Conservation (phyloP, 2,113 vertebrate genomes). For the Corvus hawaiiensis region DNA sequence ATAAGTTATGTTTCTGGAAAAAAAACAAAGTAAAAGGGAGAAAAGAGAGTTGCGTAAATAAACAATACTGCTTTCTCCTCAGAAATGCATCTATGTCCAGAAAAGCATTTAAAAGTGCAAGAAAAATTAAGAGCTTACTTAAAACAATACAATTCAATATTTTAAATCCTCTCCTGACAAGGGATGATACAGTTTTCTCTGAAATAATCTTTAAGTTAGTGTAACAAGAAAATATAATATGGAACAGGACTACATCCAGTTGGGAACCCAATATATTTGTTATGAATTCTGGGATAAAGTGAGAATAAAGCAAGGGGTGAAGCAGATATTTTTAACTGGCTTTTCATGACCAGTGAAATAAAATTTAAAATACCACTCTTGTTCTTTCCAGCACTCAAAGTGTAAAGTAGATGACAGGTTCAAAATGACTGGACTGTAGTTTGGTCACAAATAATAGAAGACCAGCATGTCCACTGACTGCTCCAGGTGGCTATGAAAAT, state of each 20-base stretch:
- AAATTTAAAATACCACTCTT: not conserved
- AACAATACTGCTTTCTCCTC: not conserved
- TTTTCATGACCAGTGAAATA: not conserved
- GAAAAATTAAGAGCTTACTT: not conserved
- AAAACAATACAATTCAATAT: not conserved
- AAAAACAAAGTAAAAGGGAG: not conserved
- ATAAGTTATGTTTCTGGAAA: conserved; percentile 39
- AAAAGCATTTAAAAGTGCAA: not conserved
- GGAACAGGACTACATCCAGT: not conserved
- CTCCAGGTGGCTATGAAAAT: conserved; percentile 27
- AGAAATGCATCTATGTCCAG: not conserved
- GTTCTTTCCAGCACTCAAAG: not conserved
- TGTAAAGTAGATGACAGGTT: not conserved
- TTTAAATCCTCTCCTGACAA: not conserved
- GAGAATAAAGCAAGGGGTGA: not conserved
- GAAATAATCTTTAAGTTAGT: not conserved
- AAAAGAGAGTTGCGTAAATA: conserved; percentile 3
- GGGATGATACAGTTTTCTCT: not conserved
- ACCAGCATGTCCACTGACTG: conserved; percentile 26
- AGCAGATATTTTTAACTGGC: not conserved
- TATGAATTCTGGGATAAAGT: not conserved
- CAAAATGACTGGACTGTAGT: conserved; percentile 1
- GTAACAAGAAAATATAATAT: not conserved
- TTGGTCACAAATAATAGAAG: not conserved
- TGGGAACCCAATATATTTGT: not conserved